Evolutionary conservation across 2,113 vertebrate genomes (phyloP).

Genomic region (Cottus gobio): DNA sequence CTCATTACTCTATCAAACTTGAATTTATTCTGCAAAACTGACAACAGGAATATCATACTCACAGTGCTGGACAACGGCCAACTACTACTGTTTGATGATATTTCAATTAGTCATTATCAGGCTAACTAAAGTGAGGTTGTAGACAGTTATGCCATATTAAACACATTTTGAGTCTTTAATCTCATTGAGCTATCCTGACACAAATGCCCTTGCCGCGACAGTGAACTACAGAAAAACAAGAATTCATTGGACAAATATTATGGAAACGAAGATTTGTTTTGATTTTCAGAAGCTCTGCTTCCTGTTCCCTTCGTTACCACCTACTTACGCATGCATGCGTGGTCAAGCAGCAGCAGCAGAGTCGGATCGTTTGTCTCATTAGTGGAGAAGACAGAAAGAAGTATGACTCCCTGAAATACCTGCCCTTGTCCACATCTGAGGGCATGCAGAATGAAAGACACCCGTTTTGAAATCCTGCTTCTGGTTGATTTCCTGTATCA

Average conservation of each 20-base stretch:
- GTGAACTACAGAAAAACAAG: slow-evolving; percentile 2
- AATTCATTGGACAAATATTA: slow-evolving; percentile 14
- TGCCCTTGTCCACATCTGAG: slow-evolving; percentile 79
- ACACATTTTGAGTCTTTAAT: slow-evolving; percentile 10
- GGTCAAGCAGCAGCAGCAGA: slow-evolving; percentile 85
- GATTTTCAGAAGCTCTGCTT: slow-evolving; percentile 52
- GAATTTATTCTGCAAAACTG: not conserved
- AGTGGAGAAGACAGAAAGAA: slow-evolving; percentile 86
- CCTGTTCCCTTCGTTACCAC: slow-evolving; percentile 65
- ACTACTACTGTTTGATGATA: not conserved
- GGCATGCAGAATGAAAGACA: slow-evolving; percentile 70
- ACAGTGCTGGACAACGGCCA: not conserved
- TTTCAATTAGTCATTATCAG: not conserved
- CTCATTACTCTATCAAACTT: not conserved
- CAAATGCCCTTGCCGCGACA: slow-evolving; percentile 5
- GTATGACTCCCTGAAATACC: slow-evolving; percentile 74
- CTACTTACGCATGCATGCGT: slow-evolving; percentile 88
- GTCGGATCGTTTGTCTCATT: slow-evolving; percentile 89
- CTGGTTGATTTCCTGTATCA: slow-evolving; percentile 64
- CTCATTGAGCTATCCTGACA: not conserved
- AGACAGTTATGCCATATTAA: slow-evolving; percentile 10
- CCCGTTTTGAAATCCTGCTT: slow-evolving; percentile 57
- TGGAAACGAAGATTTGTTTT: slow-evolving; percentile 38
- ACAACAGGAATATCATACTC: not conserved
- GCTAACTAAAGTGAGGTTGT: slow-evolving; percentile 11